Evolutionary conservation across 2,797 vertebrate genomes (phyloP), one percentile per base, ranked within the genome.

Genomic region (Myripristis jacobus): DNA sequence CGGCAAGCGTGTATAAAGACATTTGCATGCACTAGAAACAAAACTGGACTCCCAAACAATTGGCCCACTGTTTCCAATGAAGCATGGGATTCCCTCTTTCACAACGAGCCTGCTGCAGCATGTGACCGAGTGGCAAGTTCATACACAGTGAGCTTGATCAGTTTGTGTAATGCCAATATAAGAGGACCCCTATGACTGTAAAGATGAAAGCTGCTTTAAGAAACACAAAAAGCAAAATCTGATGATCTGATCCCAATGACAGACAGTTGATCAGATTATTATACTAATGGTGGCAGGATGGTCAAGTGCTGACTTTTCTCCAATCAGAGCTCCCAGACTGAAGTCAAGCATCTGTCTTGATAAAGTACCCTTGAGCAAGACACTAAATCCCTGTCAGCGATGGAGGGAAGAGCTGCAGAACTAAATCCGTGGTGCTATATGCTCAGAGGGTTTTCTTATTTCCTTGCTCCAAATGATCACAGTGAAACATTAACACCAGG

Each of bases 41-140:
- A 77, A 85, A 57, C 59, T 41, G 56, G 59, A 62, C 55, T 64
- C 53, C 9, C 7, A 75, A 34, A 94, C 91, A 94, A 93, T 84
- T 79, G 87, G 79, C 63, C 79, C 70, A 82, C 80, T 93, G 91
- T 92, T 92, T 29, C 15, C 57, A 6, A 69, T 76, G 68, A 86
- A 71, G 74, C 72, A 65, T 27, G 1, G 50, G 55, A 54, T 38
- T 50, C 53, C 0, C 21, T 76, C 70, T 90, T 92, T 90, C 82
- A 83, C 81, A 92, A 90, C 50, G 24, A 11, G 50, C 9, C 3
- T 43, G 57, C 29, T 62, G 71, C 12, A 64, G 27, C 87, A 87
- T 86, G 89, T 88, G 89, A 89, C 80, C n/a, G 41, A 10, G 21
- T 5, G 36, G 24, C 18, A 48, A 66, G 74, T 70, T 82, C 24